Conservation (phyloP, 1,140 invertebrate genomes). For the Leucophenga varia region DNA sequence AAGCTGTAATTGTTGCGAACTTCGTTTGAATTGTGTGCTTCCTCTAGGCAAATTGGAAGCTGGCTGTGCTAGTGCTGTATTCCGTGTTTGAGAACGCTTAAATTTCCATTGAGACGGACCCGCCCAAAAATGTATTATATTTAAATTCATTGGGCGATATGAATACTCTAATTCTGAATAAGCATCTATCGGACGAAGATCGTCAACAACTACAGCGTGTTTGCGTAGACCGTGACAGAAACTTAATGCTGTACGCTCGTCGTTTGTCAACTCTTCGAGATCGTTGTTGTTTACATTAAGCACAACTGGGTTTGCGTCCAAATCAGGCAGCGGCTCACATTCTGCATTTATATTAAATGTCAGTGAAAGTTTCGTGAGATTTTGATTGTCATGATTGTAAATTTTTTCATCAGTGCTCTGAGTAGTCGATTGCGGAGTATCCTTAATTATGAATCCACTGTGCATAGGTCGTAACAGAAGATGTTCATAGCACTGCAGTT, state of each 20-base stretch:
- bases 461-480: constrained; percentile 13
- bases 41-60: neutral
- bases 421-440: constrained; percentile 16
- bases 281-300: constrained; percentile 19
- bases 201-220: constrained; percentile 19
- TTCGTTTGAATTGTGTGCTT: neutral
- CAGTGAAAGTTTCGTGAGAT: too few relatives aligned
- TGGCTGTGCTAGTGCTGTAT: neutral
- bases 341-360: constrained; percentile 28
- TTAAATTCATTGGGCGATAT: constrained; percentile 27
- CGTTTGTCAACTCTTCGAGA: constrained; percentile 18
- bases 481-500: constrained; percentile 10
- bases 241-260: constrained; percentile 20
- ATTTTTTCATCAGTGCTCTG: neutral
- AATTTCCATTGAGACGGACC: constrained; percentile 36
- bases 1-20: neutral
- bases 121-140: constrained; percentile 32
- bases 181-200: constrained; percentile 22
- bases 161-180: constrained; percentile 25
- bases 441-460: constrained; percentile 19
- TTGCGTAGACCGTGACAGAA: constrained; percentile 24
- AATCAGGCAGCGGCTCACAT: constrained; percentile 17
- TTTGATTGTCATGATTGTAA: constrained; percentile 5
- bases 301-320: constrained; percentile 5
- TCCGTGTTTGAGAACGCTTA: constrained; percentile 5